phyloP scores from a whole-genome alignment of 2,797 vertebrate genomes.

The Acanthornis magna region DNA sequence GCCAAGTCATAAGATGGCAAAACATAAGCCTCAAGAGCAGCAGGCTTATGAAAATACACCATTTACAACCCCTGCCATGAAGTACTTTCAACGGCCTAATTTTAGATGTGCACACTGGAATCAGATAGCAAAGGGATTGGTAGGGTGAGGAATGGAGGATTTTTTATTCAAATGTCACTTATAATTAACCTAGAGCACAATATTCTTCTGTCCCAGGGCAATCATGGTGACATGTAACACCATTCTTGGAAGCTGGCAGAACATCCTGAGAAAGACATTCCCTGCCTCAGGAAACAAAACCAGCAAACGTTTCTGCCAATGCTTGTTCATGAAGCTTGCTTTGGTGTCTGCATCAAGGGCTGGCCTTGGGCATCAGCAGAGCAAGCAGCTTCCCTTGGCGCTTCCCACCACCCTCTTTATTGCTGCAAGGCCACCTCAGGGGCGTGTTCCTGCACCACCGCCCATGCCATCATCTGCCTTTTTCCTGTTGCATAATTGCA shows the following conservation, averaged over 20 bases:
- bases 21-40: slow-evolving; percentile 21
- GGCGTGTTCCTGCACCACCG: rapidly evolving
- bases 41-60: slow-evolving; percentile 27
- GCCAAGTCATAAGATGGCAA: slow-evolving; percentile 30
- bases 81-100: slow-evolving; percentile 32
- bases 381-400: neutral
- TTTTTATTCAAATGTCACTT: slow-evolving; percentile 36
- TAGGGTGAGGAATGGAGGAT: neutral
- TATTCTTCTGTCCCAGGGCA: neutral
- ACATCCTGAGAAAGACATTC: neutral
- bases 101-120: neutral
- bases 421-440: neutral
- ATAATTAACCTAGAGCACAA: neutral
- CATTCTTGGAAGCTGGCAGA: neutral
- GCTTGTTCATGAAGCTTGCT: neutral
- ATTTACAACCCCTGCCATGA: neutral
- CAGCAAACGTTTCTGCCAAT: rapidly evolving
- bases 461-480: neutral
- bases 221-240: neutral
- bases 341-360: neutral
- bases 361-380: neutral
- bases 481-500: neutral
- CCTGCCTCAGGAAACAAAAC: neutral
- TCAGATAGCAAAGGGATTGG: slow-evolving; percentile 12
- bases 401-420: neutral